These are phyloP conservation scores for Taxidea taxus DNA, from an alignment of 2,113 vertebrate genomes.

Conservation along the genomic window DNA sequence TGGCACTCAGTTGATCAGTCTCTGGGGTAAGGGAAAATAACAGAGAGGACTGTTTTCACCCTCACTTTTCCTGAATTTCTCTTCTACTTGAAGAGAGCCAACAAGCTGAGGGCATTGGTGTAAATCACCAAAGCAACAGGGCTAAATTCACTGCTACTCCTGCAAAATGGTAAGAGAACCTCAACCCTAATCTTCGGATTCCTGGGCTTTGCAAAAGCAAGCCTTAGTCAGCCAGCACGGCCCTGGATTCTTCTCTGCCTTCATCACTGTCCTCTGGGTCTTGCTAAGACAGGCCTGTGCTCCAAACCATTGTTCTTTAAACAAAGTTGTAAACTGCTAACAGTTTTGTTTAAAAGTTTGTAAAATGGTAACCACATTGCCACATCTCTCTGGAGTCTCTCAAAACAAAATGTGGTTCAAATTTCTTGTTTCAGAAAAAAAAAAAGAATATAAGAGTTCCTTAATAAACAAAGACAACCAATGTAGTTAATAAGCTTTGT, in stretches of 20 bases:
- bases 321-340: constrained; percentile 53
- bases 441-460: constrained; percentile 13
- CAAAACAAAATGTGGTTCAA: constrained; percentile 66
- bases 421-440: constrained; percentile 53
- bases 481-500: constrained; percentile 8
- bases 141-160: background rate
- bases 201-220: background rate
- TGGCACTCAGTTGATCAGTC: background rate
- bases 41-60: background rate
- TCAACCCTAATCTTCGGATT: background rate
- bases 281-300: constrained; percentile 37
- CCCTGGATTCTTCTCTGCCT: background rate
- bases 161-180: background rate
- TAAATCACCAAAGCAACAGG: background rate
- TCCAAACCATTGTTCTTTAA: constrained; percentile 64
- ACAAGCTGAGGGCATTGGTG: background rate
- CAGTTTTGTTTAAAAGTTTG: constrained; percentile 63
- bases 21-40: background rate
- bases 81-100: background rate
- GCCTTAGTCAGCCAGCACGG: background rate
- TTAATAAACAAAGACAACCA: constrained; percentile 57
- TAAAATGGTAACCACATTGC: constrained; percentile 60
- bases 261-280: constrained; percentile 12
- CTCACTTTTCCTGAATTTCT: background rate
- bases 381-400: constrained; percentile 58